Evolutionary conservation across 2,113 vertebrate species (phyloP).

Genomic region (Callithrix jacchus): DNA sequence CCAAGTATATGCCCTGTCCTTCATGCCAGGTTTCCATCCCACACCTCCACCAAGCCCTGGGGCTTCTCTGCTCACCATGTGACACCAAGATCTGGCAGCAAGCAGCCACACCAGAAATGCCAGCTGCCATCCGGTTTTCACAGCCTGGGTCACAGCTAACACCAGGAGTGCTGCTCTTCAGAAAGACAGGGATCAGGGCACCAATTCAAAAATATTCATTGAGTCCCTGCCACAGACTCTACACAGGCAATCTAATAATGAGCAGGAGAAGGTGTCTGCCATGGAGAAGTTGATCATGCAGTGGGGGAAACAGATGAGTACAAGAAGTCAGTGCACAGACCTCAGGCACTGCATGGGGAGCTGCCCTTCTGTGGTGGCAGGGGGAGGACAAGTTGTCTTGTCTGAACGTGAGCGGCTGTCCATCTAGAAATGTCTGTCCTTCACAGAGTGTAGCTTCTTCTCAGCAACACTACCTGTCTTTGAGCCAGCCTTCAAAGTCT

Average conservation of each 20-base stretch:
- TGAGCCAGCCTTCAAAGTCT: neutral
- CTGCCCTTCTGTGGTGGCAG: neutral
- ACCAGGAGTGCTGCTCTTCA: neutral
- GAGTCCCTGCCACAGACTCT: accelerated
- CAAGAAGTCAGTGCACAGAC: accelerated
- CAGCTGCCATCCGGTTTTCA: neutral
- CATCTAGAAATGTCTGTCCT: neutral
- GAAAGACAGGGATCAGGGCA: neutral
- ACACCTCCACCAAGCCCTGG: neutral
- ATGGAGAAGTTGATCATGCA: neutral
- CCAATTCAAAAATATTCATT: neutral
- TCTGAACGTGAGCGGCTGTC: neutral
- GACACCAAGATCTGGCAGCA: neutral
- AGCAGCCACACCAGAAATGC: neutral
- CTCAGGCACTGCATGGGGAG: too few species aligned
- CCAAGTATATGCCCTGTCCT: neutral
- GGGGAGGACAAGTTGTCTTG: accelerated
- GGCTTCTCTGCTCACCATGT: neutral
- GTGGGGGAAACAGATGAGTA: neutral
- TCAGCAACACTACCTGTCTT: neutral
- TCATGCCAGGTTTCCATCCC: neutral
- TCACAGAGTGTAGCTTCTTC: neutral
- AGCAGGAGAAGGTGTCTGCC: neutral
- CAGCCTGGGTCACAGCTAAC: neutral
- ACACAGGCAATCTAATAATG: neutral